phyloP scores from a whole-genome alignment of 2,797 vertebrate species.

The Antrozous pallidus region DNA sequence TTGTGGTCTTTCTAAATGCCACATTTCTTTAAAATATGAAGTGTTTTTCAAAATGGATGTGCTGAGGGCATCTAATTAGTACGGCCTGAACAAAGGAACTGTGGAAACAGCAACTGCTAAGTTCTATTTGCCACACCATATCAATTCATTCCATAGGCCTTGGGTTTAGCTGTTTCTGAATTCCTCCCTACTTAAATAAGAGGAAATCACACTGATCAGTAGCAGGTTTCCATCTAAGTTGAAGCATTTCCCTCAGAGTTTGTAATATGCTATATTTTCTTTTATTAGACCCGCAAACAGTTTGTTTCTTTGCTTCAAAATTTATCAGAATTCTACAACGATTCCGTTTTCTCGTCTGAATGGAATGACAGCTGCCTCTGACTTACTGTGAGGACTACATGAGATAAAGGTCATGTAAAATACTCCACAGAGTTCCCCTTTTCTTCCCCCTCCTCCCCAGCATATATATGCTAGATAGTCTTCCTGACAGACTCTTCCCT shows the following conservation, averaged over 20 bases:
- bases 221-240: not conserved
- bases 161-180: constrained; percentile 21
- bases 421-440: not conserved
- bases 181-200: not conserved
- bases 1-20: constrained; percentile 30
- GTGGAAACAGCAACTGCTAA: not conserved
- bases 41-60: not conserved
- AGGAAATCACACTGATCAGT: not conserved
- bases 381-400: not conserved
- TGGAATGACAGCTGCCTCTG: not conserved
- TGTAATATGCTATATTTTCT: not conserved
- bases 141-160: not conserved
- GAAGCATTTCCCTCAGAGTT: not conserved
- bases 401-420: not conserved
- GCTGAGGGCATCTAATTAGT: constrained; percentile 8
- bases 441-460: not conserved
- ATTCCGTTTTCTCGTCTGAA: not conserved
- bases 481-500: not conserved
- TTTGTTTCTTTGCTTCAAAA: not conserved
- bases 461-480: not conserved
- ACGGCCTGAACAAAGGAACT: not conserved
- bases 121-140: not conserved
- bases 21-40: constrained; percentile 29
- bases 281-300: not conserved
- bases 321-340: not conserved